These are phyloP conservation scores for Epinephelus moara DNA, from an alignment of 2,113 vertebrate species.

Conservation along the genomic window DNA sequence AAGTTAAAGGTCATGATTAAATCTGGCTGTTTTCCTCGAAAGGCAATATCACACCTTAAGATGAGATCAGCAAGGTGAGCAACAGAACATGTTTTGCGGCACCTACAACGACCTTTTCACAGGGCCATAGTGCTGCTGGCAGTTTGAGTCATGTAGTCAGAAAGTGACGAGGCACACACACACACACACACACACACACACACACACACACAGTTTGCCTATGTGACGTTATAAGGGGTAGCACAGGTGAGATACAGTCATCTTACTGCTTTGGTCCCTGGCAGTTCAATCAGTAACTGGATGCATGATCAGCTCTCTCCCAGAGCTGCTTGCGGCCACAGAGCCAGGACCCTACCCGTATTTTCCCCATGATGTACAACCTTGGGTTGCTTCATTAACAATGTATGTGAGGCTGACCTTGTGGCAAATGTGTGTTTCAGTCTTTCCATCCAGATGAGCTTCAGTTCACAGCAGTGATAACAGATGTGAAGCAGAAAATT, in stretches of 20 bases:
- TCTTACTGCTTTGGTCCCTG: not conserved
- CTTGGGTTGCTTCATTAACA: slow-evolving; percentile 41
- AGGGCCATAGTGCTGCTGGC: slow-evolving; percentile 7
- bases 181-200: slow-evolving; percentile 5
- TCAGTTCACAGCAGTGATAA: slow-evolving; percentile 25
- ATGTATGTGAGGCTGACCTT: slow-evolving; percentile 45
- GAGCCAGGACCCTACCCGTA: not conserved
- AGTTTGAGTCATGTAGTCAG: slow-evolving; percentile 17
- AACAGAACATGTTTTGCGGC: slow-evolving; percentile 25
- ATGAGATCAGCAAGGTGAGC: not conserved
- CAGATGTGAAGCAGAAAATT: slow-evolving; percentile 53
- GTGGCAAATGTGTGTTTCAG: slow-evolving; percentile 36
- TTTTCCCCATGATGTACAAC: slow-evolving; percentile 17
- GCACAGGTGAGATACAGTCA: slow-evolving; percentile 4
- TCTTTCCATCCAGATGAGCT: slow-evolving; percentile 43
- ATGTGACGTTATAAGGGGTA: not conserved
- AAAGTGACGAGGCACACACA: slow-evolving; percentile 1
- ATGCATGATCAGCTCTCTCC: slow-evolving; percentile 10
- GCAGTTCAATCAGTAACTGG: slow-evolving; percentile 3
- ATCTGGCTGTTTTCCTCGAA: slow-evolving; percentile 3
- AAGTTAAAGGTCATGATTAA: slow-evolving; percentile 37
- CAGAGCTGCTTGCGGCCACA: not conserved
- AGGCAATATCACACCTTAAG: slow-evolving; percentile 23
- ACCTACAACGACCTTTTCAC: slow-evolving; percentile 34
- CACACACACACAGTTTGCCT: not conserved